These are phyloP conservation scores for Hassar affinis DNA, from an alignment of 2,113 vertebrate species.

Conservation along the genomic window DNA sequence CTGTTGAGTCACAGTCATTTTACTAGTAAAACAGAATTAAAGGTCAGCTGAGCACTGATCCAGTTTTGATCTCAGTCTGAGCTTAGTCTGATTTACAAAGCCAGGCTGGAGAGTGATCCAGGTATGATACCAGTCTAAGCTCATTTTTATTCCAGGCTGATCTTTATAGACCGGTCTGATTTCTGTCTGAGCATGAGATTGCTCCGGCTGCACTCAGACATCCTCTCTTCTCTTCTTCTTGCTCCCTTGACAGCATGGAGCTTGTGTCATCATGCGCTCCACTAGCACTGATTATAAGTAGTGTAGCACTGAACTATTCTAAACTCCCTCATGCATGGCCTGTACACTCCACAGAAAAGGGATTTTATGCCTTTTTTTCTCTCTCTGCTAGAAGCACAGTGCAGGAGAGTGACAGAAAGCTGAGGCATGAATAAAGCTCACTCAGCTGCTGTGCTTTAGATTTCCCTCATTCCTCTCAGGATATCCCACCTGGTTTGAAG, in stretches of 20 bases:
- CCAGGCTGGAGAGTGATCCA: background rate
- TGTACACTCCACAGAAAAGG: slow-evolving; percentile 34
- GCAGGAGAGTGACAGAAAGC: slow-evolving; percentile 50
- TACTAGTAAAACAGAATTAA: background rate
- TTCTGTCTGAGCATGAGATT: background rate
- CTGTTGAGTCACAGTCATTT: background rate
- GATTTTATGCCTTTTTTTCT: slow-evolving; percentile 29
- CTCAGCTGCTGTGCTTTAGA: slow-evolving; percentile 11
- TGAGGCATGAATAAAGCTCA: slow-evolving; percentile 40
- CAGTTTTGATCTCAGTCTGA: slow-evolving; percentile 13
- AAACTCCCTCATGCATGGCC: slow-evolving; percentile 42
- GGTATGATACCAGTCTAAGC: background rate
- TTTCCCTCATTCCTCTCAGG: background rate
- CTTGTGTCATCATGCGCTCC: slow-evolving; percentile 54
- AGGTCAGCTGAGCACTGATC: background rate
- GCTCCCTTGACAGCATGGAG: slow-evolving; percentile 24
- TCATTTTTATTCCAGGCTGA: background rate
- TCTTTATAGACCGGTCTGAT: slow-evolving; percentile 23
- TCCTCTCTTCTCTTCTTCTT: background rate
- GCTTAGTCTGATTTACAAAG: background rate
- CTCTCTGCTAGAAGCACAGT: slow-evolving; percentile 12
- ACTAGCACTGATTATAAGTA: slow-evolving; percentile 41
- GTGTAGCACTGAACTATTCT: slow-evolving; percentile 20
- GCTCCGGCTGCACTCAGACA: slow-evolving; percentile 9
- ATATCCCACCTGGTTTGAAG: slow-evolving; percentile 17